Evolutionary conservation across 2,888 invertebrate genomes (phyloP).

Genomic region (Leucophenga montana): DNA sequence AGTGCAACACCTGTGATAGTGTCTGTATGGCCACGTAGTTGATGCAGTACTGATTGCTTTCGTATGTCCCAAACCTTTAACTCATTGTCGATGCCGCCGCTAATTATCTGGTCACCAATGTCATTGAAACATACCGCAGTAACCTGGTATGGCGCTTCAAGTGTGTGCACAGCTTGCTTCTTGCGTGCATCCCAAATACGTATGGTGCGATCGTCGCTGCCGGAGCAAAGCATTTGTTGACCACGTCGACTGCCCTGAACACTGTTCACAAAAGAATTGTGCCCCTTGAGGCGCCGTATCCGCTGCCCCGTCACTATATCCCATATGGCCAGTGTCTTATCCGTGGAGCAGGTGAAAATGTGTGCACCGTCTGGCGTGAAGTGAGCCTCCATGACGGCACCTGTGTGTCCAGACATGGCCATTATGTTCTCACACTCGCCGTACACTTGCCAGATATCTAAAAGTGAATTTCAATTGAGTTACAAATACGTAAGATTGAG

Average conservation of each 20-base stretch:
- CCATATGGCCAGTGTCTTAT: conserved; percentile 96
- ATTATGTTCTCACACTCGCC: conserved; percentile 98
- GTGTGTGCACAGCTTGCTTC: conserved; percentile 82
- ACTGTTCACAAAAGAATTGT: conserved; percentile 83
- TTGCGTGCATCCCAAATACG: conserved; percentile 95
- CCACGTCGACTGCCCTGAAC: conserved; percentile 84
- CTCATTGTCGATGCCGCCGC: conserved; percentile 97
- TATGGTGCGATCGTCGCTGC: conserved; percentile 93
- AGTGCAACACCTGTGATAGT: conserved; percentile 90
- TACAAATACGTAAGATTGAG: background rate
- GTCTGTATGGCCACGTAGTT: conserved; percentile 94
- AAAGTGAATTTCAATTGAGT: too few species aligned
- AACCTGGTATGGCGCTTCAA: conserved; percentile 84
- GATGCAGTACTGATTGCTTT: conserved; percentile 84
- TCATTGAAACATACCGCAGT: conserved; percentile 95
- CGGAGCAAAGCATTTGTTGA: conserved; percentile 91
- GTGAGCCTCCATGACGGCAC: conserved; percentile 94
- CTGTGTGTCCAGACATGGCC: conserved; percentile 94
- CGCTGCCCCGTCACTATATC: conserved; percentile 91
- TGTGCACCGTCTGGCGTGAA: conserved; percentile 89
- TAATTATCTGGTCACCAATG: conserved; percentile 94
- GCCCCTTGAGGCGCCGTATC: conserved; percentile 91
- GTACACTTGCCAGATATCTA: conserved; percentile 96
- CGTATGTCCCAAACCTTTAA: conserved; percentile 98
- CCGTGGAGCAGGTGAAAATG: conserved; percentile 93